Percentiles rank a stretch among this genome's conserved stretches.
These are phyloP conservation scores for Oscheius sp. DNA, from an alignment of 2,888 invertebrate genomes.

Conservation along the genomic window DNA sequence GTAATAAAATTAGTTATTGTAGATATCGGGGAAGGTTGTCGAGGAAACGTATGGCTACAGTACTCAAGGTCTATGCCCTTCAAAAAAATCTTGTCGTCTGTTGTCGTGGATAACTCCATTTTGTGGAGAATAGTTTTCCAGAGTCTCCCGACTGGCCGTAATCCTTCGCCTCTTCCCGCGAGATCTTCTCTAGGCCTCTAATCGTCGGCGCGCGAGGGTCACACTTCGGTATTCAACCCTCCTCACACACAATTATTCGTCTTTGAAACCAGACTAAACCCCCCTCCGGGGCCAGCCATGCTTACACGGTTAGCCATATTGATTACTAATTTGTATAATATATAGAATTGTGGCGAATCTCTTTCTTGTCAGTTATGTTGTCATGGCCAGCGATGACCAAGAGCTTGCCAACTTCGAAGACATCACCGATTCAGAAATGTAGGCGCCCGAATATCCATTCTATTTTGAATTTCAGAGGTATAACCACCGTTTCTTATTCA, in stretches of 20 bases:
- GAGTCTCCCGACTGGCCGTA: conserved; percentile 10
- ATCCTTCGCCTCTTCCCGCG: conserved; percentile 11
- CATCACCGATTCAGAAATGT: conserved; percentile 6
- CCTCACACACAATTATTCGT: background rate
- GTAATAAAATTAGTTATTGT: too few species aligned
- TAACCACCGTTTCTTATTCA: background rate
- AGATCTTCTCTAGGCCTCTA: conserved; percentile 9
- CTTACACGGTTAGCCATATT: conserved; percentile 4
- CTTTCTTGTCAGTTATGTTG: background rate
- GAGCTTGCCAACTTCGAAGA: conserved; percentile 10
- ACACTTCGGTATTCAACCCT: conserved; percentile 32
- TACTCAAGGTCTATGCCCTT: too few species aligned
- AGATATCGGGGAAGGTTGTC: too few species aligned
- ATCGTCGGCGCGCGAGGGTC: conserved; percentile 30
- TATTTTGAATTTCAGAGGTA: background rate
- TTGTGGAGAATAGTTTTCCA: too few species aligned
- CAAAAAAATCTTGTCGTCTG: too few species aligned
- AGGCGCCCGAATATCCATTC: too few species aligned
- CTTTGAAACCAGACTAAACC: conserved; percentile 12
- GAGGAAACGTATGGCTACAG: too few species aligned
- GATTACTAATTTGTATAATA: background rate
- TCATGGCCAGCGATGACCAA: background rate
- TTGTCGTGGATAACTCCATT: too few species aligned
- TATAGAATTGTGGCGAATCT: background rate
- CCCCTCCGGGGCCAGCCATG: conserved; percentile 14